Conservation (phyloP, 1,140 invertebrate species). For the Papilio helenus region DNA sequence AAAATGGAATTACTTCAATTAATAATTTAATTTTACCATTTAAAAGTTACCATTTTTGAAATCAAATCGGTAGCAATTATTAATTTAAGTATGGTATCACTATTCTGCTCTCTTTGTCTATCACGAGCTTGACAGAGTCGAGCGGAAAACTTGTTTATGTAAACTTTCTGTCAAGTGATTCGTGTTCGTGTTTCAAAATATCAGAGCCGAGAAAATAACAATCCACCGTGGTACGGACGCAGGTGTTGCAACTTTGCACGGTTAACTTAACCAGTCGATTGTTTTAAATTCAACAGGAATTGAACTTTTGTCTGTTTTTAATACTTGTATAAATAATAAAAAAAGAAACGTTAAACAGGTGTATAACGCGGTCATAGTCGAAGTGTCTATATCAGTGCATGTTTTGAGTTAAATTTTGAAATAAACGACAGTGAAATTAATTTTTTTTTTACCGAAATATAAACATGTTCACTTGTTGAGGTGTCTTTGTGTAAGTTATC, state of each 20-base stretch:
- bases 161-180: conserved; percentile 56
- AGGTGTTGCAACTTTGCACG: conserved; percentile 37
- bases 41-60: background rate
- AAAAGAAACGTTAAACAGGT: conserved; percentile 51
- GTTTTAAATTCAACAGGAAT: background rate
- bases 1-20: background rate
- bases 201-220: conserved; percentile 51
- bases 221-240: conserved; percentile 14
- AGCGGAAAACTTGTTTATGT: conserved; percentile 50
- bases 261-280: background rate
- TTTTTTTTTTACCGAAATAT: conserved; percentile 30
- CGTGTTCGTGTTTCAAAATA: conserved; percentile 55
- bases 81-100: conserved; percentile 25
- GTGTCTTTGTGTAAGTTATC: conserved; percentile 37
- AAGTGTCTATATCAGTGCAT: conserved; percentile 40
- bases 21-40: background rate
- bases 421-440: conserved; percentile 22
- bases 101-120: conserved; percentile 40
- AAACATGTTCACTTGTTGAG: conserved; percentile 36
- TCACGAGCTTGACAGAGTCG: conserved; percentile 28
- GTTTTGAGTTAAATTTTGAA: conserved; percentile 38
- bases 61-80: background rate
- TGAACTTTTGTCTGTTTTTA: conserved; percentile 24
- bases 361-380: conserved; percentile 42
- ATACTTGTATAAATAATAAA: conserved; percentile 31